These are phyloP conservation scores for Temnopleurus reevesii DNA, from an alignment of 53 echinoderm and acorn worm genomes.

Conservation along the genomic window DNA sequence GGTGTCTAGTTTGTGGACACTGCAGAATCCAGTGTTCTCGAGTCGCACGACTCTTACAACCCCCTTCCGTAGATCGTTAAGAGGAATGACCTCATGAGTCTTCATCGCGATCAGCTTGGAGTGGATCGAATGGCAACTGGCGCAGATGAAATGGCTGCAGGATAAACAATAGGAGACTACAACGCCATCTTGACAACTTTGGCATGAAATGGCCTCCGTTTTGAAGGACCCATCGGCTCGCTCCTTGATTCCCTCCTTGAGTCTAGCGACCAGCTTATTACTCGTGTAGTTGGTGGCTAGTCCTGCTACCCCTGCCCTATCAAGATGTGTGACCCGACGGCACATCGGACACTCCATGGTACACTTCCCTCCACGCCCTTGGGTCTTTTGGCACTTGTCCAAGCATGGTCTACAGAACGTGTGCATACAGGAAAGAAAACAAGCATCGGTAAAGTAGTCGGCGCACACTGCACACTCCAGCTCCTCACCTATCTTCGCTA, in stretches of 20 bases:
- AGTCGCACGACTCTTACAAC: background rate
- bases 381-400: slow-evolving; percentile 25
- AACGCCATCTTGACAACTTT: slow-evolving; percentile 23
- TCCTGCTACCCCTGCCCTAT: background rate
- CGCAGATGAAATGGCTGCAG: slow-evolving; percentile 42
- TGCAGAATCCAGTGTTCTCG: slow-evolving; percentile 10
- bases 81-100: slow-evolving; percentile 26
- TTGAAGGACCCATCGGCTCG: background rate
- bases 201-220: slow-evolving; percentile 9
- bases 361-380: slow-evolving; percentile 24
- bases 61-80: slow-evolving; percentile 38
- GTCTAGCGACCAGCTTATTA: slow-evolving; percentile 23
- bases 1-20: background rate
- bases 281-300: slow-evolving; percentile 23
- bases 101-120: slow-evolving; percentile 5
- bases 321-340: slow-evolving; percentile 4
- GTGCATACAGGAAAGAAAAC: slow-evolving; percentile 43
- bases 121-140: slow-evolving; percentile 25
- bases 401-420: slow-evolving; percentile 30
- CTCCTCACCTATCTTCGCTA: slow-evolving; percentile 34
- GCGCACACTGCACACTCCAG: slow-evolving; percentile 43
- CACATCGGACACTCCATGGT: slow-evolving; percentile 35
- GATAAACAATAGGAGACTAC: slow-evolving; percentile 27
- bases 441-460: slow-evolving; percentile 44
- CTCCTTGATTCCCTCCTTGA: slow-evolving; percentile 7